phyloP scores from a whole-genome alignment of 2,888 invertebrate species.

The Polydrusus pterygomalis region DNA sequence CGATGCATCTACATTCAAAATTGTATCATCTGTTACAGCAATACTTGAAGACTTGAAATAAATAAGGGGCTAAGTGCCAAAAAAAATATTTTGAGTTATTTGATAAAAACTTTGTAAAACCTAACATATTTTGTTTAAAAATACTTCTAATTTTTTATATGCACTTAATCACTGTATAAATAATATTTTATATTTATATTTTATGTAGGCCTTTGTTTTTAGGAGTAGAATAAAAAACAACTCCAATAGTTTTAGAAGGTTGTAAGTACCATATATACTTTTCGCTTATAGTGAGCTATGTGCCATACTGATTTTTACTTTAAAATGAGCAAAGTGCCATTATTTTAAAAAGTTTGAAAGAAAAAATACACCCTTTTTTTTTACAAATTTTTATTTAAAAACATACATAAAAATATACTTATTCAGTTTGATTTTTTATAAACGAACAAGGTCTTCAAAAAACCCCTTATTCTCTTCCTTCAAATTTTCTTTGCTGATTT shows the following conservation, averaged over 20 bases:
- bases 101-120: too few relatives aligned
- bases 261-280: conserved; percentile 14
- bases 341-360: conserved; percentile 3
- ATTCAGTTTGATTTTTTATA: not conserved
- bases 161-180: too few relatives aligned
- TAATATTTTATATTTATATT: conserved; percentile 1
- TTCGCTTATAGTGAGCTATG: conserved; percentile 22
- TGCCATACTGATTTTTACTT: conserved; percentile 13
- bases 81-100: too few relatives aligned
- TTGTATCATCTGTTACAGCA: too few relatives aligned
- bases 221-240: conserved; percentile 1
- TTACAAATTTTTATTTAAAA: conserved; percentile 25
- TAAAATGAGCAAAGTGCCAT: conserved; percentile 5
- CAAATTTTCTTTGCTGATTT: conserved; percentile 26
- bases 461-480: conserved; percentile 12
- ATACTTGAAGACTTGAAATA: too few relatives aligned
- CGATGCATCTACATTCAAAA: too few relatives aligned
- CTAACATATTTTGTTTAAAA: too few relatives aligned
- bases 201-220: conserved; percentile 8
- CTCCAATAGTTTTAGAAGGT: conserved; percentile 18
- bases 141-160: too few relatives aligned
- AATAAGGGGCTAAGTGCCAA: too few relatives aligned
- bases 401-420: not conserved
- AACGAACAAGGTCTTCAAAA: conserved; percentile 13
- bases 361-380: not conserved